Evolutionary conservation across 2,797 vertebrate species (phyloP), one percentile per base, ranked within the genome.

Genomic region (Premnoplex brunnescens): DNA sequence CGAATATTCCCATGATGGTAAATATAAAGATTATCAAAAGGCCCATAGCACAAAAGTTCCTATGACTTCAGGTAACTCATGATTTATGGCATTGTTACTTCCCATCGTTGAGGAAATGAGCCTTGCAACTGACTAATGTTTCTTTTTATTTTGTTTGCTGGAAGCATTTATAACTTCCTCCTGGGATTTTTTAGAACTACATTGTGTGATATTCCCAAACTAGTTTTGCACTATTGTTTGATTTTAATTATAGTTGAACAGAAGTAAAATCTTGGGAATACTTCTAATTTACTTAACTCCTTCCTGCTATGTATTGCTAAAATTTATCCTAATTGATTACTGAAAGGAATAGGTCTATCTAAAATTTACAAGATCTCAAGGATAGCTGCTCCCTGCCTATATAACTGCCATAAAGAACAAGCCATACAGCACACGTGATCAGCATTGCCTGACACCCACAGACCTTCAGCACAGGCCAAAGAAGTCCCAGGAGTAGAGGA

Each of bases 111-210:
- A 96, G 83, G 94, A 97, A 98, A 97, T 98, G 97, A 98, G 93
- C 93, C 97, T 98, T 97, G 95, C 63, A 34, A 96, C 96, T 97
- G 96, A 97, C 96, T 98, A 97, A 98, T 97, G 97, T 97, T 97
- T 97, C 95, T 96, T 96, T 96, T 96, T 96, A 97, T 96, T 97
- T 97, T 97, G 94, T 97, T 97, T 97, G 97, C 96, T 96, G 82
- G 95, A 97, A 97, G 88, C 92, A 97, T 97, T 98, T 98, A 91
- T 95, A 97, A 97, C 95, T 96, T 97, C 85, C 95, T 96, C 76
- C 60, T 85, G 96, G 97, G 95, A 95, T 84, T 96, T 93, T 96
- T 94, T 84, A 74, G 72, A 89, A 59, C 69, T 95, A 60, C 78
- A 19, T 36, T 95, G 58, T 85, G 51, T 67, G 89, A 54, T 91